These are phyloP conservation scores for Sebastes itinus DNA, from an alignment of 2,797 vertebrate species.

Conservation along the genomic window DNA sequence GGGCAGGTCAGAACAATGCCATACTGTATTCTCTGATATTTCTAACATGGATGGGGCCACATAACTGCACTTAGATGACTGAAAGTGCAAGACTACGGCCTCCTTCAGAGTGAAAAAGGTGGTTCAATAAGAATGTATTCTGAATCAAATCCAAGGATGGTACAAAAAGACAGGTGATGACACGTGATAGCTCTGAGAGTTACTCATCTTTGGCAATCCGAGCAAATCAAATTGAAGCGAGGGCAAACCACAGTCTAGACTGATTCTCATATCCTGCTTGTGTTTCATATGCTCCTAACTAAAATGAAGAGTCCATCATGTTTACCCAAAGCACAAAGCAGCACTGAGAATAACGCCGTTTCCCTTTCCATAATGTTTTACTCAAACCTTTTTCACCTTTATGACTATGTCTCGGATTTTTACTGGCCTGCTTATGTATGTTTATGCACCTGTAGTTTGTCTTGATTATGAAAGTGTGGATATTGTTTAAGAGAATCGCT, in stretches of 20 bases:
- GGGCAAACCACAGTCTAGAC: conserved; percentile 38
- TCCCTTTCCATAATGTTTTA: not conserved
- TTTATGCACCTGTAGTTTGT: conserved; percentile 11
- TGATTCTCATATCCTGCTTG: conserved; percentile 2
- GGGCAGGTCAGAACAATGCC: not conserved
- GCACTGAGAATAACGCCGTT: not conserved
- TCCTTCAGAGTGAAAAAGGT: not conserved
- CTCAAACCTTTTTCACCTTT: not conserved
- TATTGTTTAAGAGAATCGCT: conserved; percentile 10
- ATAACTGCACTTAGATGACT: not conserved
- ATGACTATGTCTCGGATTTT: not conserved
- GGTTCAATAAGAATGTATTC: not conserved
- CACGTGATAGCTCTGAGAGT: not conserved
- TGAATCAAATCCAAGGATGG: not conserved
- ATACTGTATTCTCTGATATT: not conserved
- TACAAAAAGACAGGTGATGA: not conserved
- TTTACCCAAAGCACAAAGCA: conserved; percentile 10
- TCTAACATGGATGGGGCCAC: not conserved
- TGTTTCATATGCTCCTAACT: conserved; percentile 1
- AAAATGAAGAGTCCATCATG: not conserved
- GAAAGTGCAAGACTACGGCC: not conserved
- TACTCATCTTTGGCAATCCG: not conserved
- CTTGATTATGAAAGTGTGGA: conserved; percentile 29
- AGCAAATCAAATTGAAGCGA: conserved; percentile 38
- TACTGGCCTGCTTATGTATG: not conserved